phyloP scores from a whole-genome alignment of 2,797 vertebrate species.

The Cossypha polioptera region DNA sequence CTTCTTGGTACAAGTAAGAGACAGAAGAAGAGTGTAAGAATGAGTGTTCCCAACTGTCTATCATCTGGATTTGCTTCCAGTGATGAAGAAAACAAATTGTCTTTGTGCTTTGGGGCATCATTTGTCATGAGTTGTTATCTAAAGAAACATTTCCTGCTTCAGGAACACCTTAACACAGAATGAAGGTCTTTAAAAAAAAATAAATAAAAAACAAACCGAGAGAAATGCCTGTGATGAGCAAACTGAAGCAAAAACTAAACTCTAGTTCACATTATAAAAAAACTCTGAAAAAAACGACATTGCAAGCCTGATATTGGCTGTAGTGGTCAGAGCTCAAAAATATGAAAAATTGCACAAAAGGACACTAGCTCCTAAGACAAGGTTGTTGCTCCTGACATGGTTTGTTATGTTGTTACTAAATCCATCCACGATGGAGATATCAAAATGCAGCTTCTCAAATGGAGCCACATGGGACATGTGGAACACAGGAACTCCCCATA shows the following conservation, averaged over 20 bases:
- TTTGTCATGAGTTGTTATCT: conserved; percentile 11
- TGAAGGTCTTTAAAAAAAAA: background rate
- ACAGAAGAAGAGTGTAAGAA: background rate
- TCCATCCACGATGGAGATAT: background rate
- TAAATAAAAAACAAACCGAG: background rate
- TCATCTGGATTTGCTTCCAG: background rate
- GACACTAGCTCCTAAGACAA: background rate
- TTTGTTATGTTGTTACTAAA: background rate
- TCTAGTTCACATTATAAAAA: background rate
- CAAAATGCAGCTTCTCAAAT: background rate
- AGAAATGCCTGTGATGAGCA: background rate
- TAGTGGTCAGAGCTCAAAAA: background rate
- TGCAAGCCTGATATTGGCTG: background rate
- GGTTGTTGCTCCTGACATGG: background rate
- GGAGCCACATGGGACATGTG: background rate
- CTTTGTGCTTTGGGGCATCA: background rate
- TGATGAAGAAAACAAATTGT: background rate
- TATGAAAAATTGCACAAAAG: background rate
- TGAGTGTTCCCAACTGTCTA: background rate
- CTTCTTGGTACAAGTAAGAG: background rate
- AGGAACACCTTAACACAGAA: background rate
- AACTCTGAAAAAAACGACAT: background rate
- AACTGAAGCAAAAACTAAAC: background rate
- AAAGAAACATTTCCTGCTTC: background rate
- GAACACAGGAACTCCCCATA: background rate